Conservation (phyloP, 2,797 vertebrate genomes). For the Gymnoscopelus braueri region DNA sequence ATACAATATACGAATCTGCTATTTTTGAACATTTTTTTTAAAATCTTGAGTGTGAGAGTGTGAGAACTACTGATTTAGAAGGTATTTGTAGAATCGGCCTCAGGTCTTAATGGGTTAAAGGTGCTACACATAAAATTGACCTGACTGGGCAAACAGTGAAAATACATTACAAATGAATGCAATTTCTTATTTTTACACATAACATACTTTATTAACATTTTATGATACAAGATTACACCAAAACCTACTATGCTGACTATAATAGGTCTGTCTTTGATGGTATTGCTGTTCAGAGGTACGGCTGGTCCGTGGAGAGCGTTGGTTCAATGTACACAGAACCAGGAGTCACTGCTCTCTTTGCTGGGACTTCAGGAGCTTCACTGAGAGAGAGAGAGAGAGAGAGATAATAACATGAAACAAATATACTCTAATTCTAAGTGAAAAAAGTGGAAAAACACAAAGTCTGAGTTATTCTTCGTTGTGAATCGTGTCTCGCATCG, state of each 20-base stretch:
- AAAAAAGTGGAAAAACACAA: too few relatives aligned
- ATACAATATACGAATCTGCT: too few relatives aligned
- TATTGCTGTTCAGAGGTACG: slow-evolving; percentile 82
- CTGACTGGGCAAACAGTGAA: background rate
- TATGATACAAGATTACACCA: slow-evolving; percentile 59
- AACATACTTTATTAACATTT: slow-evolving; percentile 73
- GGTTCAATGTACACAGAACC: slow-evolving; percentile 76
- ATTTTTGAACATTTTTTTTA: too few relatives aligned
- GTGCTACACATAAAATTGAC: too few relatives aligned
- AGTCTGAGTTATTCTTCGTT: too few relatives aligned
- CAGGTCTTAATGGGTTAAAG: too few relatives aligned
- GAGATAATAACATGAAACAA: background rate
- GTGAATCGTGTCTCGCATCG: too few relatives aligned
- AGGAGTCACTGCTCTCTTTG: slow-evolving; percentile 85
- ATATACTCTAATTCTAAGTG: too few relatives aligned
- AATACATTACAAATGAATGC: background rate
- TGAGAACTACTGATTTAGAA: too few relatives aligned
- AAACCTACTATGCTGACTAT: background rate
- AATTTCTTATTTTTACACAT: slow-evolving; percentile 32
- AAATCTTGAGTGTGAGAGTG: too few relatives aligned
- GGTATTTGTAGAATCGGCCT: too few relatives aligned
- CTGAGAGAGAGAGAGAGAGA: slow-evolving; percentile 59
- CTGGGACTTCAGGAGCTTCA: slow-evolving; percentile 64
- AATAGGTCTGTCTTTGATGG: background rate
- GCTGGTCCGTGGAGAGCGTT: slow-evolving; percentile 89